A percentile compares a stretch with the other conserved stretches of the same genome.
Evolutionary conservation across 2,888 invertebrate genomes (phyloP).

Genomic region (Sisyra nigra): DNA sequence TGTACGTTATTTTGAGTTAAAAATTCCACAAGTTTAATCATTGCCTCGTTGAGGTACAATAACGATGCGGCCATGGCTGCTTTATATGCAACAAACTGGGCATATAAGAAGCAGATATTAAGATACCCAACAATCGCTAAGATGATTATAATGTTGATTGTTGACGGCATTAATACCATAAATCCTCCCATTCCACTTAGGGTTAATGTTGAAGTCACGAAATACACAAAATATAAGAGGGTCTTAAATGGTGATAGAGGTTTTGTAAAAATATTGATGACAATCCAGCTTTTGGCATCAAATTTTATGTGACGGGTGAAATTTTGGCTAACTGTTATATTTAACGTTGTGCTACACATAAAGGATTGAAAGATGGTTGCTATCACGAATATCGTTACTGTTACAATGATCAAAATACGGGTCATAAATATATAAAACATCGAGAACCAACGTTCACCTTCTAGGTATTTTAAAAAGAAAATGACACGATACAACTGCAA

Average conservation of each 20-base stretch:
- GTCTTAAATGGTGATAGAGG: slow-evolving; percentile 7
- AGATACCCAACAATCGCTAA: too few relatives aligned
- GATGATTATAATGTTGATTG: neutral
- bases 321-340: too few relatives aligned
- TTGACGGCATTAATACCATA: neutral
- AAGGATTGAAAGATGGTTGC: too few relatives aligned
- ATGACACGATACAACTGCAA: too few relatives aligned
- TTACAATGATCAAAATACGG: too few relatives aligned
- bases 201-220: slow-evolving; percentile 8
- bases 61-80: slow-evolving; percentile 7
- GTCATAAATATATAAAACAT: too few relatives aligned
- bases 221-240: slow-evolving; percentile 8
- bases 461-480: too few relatives aligned
- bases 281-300: slow-evolving; percentile 3
- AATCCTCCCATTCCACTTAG: slow-evolving; percentile 11
- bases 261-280: slow-evolving; percentile 5
- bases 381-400: too few relatives aligned
- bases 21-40: slow-evolving; percentile 3
- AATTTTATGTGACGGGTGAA: neutral
- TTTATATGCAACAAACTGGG: slow-evolving; percentile 7
- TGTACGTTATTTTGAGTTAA: slow-evolving; percentile 3
- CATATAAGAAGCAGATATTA: neutral
- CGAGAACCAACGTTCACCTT: too few relatives aligned
- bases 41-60: slow-evolving; percentile 1
- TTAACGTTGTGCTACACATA: too few relatives aligned